These are phyloP conservation scores for Drosophila murphyi DNA, from an alignment of 1,140 invertebrate genomes.

Conservation along the genomic window DNA sequence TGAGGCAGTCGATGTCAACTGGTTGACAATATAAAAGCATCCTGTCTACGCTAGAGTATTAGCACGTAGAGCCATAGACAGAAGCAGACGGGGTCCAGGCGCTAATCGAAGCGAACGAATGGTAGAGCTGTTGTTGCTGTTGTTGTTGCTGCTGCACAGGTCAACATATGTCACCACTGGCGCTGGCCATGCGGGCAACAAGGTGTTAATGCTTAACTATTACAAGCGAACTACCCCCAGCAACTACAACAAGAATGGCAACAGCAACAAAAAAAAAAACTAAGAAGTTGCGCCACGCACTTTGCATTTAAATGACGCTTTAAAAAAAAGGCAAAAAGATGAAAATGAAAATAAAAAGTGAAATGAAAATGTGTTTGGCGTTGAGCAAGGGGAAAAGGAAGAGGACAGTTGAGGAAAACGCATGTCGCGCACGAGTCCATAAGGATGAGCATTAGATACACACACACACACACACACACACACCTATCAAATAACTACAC, in stretches of 20 bases:
- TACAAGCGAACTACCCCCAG: conserved; percentile 56
- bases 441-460: conserved; percentile 25
- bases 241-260: neutral
- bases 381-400: conserved; percentile 11
- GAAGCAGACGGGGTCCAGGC: conserved; percentile 3
- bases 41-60: neutral
- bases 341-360: conserved; percentile 33
- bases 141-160: conserved; percentile 40
- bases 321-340: conserved; percentile 43
- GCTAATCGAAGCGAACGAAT: conserved; percentile 21
- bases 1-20: too few relatives aligned
- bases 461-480: conserved; percentile 1
- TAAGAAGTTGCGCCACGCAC: conserved; percentile 36
- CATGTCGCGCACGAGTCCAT: conserved; percentile 55
- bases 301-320: conserved; percentile 78
- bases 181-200: conserved; percentile 63
- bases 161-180: conserved; percentile 62
- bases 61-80: conserved; percentile 24
- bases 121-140: neutral
- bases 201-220: conserved; percentile 78
- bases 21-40: neutral
- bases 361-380: conserved; percentile 34
- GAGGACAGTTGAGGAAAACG: conserved; percentile 18
- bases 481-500: conserved; percentile 40
- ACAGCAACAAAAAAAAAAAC: neutral